Conservation (phyloP, 2,113 vertebrate genomes). For the Pluvianellus socialis region DNA sequence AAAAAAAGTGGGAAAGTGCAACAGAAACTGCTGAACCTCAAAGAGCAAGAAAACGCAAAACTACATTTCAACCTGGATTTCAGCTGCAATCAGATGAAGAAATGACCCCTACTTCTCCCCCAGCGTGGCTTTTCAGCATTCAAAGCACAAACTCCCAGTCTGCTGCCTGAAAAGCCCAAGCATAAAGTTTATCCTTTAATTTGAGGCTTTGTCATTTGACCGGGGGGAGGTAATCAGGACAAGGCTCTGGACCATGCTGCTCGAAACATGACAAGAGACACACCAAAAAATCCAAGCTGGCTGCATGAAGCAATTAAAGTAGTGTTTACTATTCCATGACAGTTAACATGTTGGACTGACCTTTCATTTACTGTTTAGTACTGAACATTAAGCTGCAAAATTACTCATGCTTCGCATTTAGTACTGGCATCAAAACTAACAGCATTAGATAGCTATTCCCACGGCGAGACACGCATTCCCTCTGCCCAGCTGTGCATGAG, state of each 20-base stretch:
- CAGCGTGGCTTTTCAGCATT: neutral
- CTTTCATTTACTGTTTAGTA: conserved; percentile 55
- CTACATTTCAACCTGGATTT: neutral
- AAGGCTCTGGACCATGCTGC: neutral
- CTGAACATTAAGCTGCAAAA: conserved; percentile 13
- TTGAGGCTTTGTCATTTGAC: conserved; percentile 48
- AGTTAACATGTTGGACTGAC: conserved; percentile 49
- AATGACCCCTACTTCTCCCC: neutral
- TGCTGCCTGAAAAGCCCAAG: neutral
- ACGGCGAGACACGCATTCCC: fast-evolving
- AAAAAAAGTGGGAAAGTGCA: neutral
- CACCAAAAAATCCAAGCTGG: conserved; percentile 15
- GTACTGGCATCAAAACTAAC: conserved; percentile 8
- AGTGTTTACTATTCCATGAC: conserved; percentile 16
- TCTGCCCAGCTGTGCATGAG: neutral
- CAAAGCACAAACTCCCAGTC: neutral
- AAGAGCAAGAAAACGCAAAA: neutral
- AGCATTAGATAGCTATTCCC: neutral
- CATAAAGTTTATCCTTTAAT: conserved; percentile 30
- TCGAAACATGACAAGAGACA: conserved; percentile 35
- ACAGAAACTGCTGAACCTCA: neutral
- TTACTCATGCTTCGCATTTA: conserved; percentile 38
- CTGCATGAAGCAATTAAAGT: conserved; percentile 34
- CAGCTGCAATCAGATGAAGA: neutral
- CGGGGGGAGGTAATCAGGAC: conserved; percentile 1